phyloP scores from a whole-genome alignment of 1,140 invertebrate species.

The Drosophila dunni region DNA sequence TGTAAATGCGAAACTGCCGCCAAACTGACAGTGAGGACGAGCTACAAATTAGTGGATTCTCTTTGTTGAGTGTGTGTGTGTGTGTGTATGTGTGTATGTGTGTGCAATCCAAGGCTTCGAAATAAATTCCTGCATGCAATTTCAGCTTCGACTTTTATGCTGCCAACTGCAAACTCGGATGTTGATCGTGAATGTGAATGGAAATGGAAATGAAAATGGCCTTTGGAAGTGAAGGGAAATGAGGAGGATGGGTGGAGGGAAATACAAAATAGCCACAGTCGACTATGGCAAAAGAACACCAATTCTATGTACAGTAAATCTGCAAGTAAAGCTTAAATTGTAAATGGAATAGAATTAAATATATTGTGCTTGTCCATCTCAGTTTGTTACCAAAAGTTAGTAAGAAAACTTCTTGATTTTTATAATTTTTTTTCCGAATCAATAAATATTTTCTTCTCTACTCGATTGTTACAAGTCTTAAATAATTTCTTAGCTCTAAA shows the following conservation, averaged over 20 bases:
- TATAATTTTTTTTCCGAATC: too few relatives aligned
- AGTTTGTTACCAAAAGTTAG: too few relatives aligned
- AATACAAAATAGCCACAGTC: constrained; percentile 8
- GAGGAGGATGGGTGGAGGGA: not conserved
- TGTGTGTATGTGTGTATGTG: not conserved
- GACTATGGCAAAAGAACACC: too few relatives aligned
- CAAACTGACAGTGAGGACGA: constrained; percentile 48
- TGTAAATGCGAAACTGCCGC: constrained; percentile 19
- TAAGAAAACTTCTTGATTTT: too few relatives aligned
- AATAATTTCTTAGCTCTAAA: too few relatives aligned
- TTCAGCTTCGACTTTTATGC: constrained; percentile 26
- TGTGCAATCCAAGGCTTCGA: constrained; percentile 54
- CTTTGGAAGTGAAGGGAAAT: not conserved
- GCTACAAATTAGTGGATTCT: constrained; percentile 63
- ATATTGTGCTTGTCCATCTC: too few relatives aligned
- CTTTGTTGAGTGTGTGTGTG: not conserved
- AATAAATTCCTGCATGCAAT: constrained; percentile 74
- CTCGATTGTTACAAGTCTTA: too few relatives aligned
- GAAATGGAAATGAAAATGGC: constrained; percentile 27
- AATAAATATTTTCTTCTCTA: too few relatives aligned
- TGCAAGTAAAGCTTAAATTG: too few relatives aligned
- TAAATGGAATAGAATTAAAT: too few relatives aligned
- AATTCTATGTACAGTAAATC: too few relatives aligned
- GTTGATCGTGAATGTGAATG: constrained; percentile 41
- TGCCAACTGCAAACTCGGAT: constrained; percentile 24